Evolutionary conservation across 2,113 vertebrate species (phyloP).

Genomic region (Tychaedon coryphoeus): DNA sequence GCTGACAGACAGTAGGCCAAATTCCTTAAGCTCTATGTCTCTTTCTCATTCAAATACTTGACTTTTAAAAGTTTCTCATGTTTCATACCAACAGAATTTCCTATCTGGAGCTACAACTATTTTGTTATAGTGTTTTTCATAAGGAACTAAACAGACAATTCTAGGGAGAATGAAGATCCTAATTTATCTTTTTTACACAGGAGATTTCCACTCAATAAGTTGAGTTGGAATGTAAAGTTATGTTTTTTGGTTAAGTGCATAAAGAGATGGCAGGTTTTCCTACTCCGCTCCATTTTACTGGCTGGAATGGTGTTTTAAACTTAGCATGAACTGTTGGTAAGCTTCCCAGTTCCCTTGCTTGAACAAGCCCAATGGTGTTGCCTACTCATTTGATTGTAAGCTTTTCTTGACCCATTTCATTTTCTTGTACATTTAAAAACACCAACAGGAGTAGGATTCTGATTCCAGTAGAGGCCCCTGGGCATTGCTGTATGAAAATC

Average conservation of each 20-base stretch:
- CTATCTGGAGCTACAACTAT: neutral
- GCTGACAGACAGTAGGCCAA: neutral
- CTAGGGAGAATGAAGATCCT: neutral
- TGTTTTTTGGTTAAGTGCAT: neutral
- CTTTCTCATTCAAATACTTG: neutral
- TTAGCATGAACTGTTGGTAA: neutral
- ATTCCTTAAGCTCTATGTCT: neutral
- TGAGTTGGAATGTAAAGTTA: neutral
- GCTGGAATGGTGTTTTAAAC: neutral
- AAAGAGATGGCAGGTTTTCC: neutral
- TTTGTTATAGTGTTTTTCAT: neutral
- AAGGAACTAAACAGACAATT: neutral
- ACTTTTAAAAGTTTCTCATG: neutral
- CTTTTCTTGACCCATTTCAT: neutral
- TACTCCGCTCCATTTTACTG: neutral
- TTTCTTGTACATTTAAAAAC: neutral
- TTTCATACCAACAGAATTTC: neutral
- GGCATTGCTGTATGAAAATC: neutral
- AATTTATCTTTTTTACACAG: neutral
- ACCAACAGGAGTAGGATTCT: neutral
- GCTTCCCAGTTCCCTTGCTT: neutral
- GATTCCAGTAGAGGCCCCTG: neutral
- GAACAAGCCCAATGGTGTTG: neutral
- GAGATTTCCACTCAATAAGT: neutral
- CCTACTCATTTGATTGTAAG: neutral